Evolutionary conservation across 2,797 vertebrate species (phyloP).

Genomic region (Scleropages formosus): DNA sequence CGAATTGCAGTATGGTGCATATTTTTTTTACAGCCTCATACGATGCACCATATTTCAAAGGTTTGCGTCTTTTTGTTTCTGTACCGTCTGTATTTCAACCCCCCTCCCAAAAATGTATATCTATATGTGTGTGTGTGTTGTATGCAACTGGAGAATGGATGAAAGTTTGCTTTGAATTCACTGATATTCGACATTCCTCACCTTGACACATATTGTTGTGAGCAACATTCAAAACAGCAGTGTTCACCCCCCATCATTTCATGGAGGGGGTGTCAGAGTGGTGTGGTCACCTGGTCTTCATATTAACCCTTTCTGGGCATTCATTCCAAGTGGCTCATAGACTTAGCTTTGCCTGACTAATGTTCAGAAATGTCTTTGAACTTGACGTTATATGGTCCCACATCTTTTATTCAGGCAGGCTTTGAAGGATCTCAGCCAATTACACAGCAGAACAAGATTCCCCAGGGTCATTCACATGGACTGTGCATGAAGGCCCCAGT

Average conservation of each 20-base stretch:
- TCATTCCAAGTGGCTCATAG: background rate
- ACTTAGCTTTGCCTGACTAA: background rate
- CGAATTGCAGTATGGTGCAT: background rate
- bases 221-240: background rate
- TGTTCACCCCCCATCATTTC: background rate
- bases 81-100: no score
- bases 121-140: no score
- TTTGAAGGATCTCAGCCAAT: background rate
- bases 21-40: background rate
- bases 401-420: background rate
- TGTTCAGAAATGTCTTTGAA: conserved; percentile 23
- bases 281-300: conserved; percentile 15
- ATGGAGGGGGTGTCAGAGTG: background rate
- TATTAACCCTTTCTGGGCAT: background rate
- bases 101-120: no score
- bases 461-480: background rate
- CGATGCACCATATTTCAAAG: no score
- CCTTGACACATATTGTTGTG: background rate
- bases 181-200: background rate
- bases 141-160: no score
- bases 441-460: background rate
- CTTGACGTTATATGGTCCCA: background rate
- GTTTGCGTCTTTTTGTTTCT: no score
- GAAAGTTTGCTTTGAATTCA: background rate
- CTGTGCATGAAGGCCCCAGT: background rate